phyloP scores from a whole-genome alignment of 2,888 invertebrate species.

The Coelopa pilipes region DNA sequence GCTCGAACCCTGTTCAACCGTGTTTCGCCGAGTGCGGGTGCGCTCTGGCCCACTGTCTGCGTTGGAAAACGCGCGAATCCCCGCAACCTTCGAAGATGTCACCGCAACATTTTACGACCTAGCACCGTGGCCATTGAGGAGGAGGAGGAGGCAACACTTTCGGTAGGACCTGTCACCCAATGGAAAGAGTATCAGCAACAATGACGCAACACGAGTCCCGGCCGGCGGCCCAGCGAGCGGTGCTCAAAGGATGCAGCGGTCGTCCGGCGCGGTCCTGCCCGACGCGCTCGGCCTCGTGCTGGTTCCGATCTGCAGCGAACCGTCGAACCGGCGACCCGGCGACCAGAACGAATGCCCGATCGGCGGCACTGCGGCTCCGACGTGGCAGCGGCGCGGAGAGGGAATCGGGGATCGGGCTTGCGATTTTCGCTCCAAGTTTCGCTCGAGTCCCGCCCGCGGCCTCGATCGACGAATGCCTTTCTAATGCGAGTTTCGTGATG shows the following conservation, averaged over 20 bases:
- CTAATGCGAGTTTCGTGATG: background rate
- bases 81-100: background rate
- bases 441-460: background rate
- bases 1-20: too few relatives aligned
- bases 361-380: background rate
- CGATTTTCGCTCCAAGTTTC: background rate
- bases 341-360: too few relatives aligned
- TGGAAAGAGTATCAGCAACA: conserved; percentile 7
- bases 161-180: background rate
- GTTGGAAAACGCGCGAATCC: too few relatives aligned
- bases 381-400: background rate
- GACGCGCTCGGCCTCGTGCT: conserved; percentile 10
- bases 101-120: background rate
- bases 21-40: too few relatives aligned
- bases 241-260: conserved; percentile 12
- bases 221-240: conserved; percentile 25
- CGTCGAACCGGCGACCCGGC: background rate
- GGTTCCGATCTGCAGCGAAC: conserved; percentile 1
- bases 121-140: background rate
- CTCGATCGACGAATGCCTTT: background rate
- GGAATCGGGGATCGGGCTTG: background rate
- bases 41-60: too few relatives aligned
- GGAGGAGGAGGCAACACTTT: background rate
- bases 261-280: background rate
- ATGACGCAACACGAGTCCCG: conserved; percentile 31